Percentiles rank a stretch among this genome's conserved stretches.
These are phyloP conservation scores for Elanus axillaris DNA, from an alignment of 2,113 vertebrate genomes.

Conservation along the genomic window DNA sequence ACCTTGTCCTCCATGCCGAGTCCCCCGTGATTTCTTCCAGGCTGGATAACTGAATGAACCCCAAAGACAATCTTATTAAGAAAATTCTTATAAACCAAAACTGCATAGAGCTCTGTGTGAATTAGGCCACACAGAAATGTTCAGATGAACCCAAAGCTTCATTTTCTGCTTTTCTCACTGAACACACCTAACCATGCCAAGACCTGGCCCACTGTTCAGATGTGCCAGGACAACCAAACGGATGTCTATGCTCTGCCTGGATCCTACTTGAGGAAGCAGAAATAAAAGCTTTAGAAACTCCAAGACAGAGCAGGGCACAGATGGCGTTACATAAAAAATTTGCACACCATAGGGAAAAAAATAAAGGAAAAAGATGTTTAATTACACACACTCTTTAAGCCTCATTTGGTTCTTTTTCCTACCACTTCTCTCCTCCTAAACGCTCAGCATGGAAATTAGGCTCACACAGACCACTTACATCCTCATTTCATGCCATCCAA, in stretches of 20 bases:
- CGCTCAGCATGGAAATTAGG: neutral
- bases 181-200: neutral
- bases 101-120: neutral
- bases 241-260: accelerated
- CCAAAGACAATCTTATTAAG: neutral
- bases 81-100: neutral
- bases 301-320: neutral
- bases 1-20: neutral
- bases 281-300: neutral
- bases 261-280: neutral
- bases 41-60: neutral
- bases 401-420: neutral
- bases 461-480: neutral
- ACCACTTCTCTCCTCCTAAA: neutral
- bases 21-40: neutral
- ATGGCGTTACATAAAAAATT: neutral
- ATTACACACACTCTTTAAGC: neutral
- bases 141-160: neutral
- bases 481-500: neutral
- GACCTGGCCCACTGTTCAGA: neutral
- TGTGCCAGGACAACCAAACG: neutral
- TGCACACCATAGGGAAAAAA: neutral
- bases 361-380: neutral
- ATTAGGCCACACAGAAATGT: neutral
- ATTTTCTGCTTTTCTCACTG: neutral